These are phyloP conservation scores for Rousettus madagascariensis DNA, from an alignment of 2,797 vertebrate genomes.

Conservation along the genomic window DNA sequence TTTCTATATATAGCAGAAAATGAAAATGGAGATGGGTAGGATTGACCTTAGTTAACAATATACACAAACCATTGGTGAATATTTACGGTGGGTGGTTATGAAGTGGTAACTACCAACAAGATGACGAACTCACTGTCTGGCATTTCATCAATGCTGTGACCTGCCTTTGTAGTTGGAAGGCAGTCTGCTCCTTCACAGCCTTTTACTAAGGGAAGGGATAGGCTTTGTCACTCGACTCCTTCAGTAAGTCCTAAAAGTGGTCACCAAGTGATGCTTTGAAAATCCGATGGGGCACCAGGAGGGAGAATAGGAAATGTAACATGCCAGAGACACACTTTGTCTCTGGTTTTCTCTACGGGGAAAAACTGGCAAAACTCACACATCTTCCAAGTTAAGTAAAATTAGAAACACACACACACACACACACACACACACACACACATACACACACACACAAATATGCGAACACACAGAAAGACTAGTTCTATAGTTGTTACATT, in stretches of 20 bases:
- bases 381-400: background rate
- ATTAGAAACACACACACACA: background rate
- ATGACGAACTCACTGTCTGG: background rate
- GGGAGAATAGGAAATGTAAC: background rate
- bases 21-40: background rate
- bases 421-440: no score
- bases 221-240: background rate
- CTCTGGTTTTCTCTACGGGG: background rate
- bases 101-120: background rate
- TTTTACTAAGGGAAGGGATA: background rate
- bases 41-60: background rate
- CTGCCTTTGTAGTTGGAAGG: background rate
- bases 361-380: background rate
- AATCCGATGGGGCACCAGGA: background rate
- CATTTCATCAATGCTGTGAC: fast-evolving
- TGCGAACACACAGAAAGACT: background rate
- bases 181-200: background rate
- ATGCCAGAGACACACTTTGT: background rate
- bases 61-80: background rate
- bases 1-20: background rate
- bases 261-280: background rate
- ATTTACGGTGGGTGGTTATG: background rate
- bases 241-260: background rate
- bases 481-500: background rate
- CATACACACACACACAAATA: background rate